Base-by-base conservation (phyloP, 2,888 invertebrate genomes). In the Octonoba sinensis region DNA sequence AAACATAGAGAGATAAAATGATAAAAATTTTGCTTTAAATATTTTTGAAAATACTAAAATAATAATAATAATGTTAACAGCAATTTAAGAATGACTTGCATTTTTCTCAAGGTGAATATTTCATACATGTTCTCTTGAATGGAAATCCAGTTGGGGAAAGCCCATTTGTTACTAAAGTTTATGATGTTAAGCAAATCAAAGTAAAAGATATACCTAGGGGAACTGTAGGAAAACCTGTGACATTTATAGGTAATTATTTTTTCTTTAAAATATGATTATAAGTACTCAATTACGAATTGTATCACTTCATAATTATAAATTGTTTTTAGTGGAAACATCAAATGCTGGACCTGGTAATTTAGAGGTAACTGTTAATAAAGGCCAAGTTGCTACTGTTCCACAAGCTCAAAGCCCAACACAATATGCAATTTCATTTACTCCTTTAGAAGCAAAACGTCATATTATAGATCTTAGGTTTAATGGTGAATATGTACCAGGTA, bases 301-400 rank as follows among this genome's bases (percentile, higher is more conserved):
- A 12, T 57, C 56, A n/a, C 22, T 65, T n/a, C 18, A 62, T 12
- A 27, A 16, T 18, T 49, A 46, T 3, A 11, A 57, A 36, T 57
- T 56, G 0, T 56, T 86, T 85, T 12, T 87, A 95, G 96, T 99
- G 88, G 99, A 99, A 89, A 99, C 99, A 16, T 96, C 96, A 87
- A 96, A 97, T 89, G 99, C 99, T 4, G 99, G 99, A 20, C 97
- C 99, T 0, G 99, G 99, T 24, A 99, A 99, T 89, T 90, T 99
- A 59, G 99, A 99, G 89, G 99, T 99, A 81, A 97, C 97, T 0
- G 98, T 99, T 44, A 99, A 99, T 87, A 97, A 97, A 11, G 99
- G 99, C 0, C 92, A 96, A 83, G 97, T 99, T 47, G 97, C 98
- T 0, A 97, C 97, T 0, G 96, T 96, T 27, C 97, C 97, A 15